Percentiles rank a stretch among this genome's conserved stretches.
phyloP scores from a whole-genome alignment of 2,113 vertebrate species.

The Salvator merianae region DNA sequence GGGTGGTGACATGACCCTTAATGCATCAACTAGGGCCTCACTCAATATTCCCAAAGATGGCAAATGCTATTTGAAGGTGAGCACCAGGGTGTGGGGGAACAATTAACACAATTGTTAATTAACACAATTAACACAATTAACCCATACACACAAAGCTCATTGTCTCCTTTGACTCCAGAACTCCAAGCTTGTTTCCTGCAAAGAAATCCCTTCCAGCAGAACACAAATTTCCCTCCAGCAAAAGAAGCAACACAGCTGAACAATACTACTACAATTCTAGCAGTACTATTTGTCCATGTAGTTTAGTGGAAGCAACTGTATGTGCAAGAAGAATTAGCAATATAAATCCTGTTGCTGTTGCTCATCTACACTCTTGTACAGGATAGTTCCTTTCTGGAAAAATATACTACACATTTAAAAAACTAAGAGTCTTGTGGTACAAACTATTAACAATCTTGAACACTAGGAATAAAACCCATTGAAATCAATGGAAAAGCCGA shows the following conservation, averaged over 20 bases:
- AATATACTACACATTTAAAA: no score
- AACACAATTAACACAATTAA: not conserved
- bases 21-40: constrained; percentile 18
- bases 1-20: constrained; percentile 17
- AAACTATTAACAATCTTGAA: no score
- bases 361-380: no score
- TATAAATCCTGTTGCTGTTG: no score
- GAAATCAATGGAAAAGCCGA: no score
- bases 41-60: constrained; percentile 37
- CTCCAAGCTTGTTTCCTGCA: not conserved
- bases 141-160: not conserved
- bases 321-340: no score
- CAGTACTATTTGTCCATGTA: not conserved
- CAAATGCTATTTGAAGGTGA: not conserved
- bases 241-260: not conserved
- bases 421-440: no score
- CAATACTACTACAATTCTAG: not conserved
- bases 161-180: not conserved
- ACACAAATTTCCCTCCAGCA: not conserved
- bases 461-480: no score
- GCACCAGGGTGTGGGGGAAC: not conserved
- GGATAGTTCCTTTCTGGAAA: no score
- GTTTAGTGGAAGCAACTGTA: not conserved
- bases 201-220: not conserved
- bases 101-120: not conserved